Conservation (phyloP, 2,113 vertebrate genomes). For the Leucosticte australis region DNA sequence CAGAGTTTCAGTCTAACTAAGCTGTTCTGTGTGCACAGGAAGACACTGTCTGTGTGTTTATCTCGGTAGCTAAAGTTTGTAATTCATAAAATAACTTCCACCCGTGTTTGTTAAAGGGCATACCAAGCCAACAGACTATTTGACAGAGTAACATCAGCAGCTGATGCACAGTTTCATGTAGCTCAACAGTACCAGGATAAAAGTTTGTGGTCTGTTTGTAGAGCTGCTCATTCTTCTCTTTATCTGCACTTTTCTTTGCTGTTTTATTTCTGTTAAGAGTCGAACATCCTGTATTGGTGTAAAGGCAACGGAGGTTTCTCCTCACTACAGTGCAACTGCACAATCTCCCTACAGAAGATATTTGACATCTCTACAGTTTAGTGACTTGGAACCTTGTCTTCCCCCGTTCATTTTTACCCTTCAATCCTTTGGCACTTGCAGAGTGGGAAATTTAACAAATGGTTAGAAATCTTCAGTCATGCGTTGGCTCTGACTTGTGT, state of each 20-base stretch:
- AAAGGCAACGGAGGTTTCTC: not conserved
- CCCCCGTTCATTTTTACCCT: not conserved
- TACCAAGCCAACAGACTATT: not conserved
- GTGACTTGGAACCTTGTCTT: constrained; percentile 36
- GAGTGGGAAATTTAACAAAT: constrained; percentile 14
- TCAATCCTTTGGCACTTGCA: not conserved
- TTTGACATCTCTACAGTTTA: not conserved
- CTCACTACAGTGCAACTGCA: not conserved
- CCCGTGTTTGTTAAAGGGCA: not conserved
- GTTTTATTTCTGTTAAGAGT: not conserved
- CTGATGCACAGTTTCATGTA: not conserved
- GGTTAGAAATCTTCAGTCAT: not conserved
- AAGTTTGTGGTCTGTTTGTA: not conserved
- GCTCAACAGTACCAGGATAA: not conserved
- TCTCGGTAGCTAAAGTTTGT: not conserved
- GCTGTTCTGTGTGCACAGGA: not conserved
- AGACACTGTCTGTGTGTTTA: constrained; percentile 26
- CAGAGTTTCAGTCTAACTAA: constrained; percentile 58
- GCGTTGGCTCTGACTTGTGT: not conserved
- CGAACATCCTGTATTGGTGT: not conserved
- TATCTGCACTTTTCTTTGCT: not conserved
- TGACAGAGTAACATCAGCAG: not conserved
- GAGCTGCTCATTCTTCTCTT: not conserved
- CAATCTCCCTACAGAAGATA: not conserved
- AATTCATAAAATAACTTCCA: not conserved